phyloP scores from a whole-genome alignment of 2,797 vertebrate genomes.

The Corythornis leucogaster region DNA sequence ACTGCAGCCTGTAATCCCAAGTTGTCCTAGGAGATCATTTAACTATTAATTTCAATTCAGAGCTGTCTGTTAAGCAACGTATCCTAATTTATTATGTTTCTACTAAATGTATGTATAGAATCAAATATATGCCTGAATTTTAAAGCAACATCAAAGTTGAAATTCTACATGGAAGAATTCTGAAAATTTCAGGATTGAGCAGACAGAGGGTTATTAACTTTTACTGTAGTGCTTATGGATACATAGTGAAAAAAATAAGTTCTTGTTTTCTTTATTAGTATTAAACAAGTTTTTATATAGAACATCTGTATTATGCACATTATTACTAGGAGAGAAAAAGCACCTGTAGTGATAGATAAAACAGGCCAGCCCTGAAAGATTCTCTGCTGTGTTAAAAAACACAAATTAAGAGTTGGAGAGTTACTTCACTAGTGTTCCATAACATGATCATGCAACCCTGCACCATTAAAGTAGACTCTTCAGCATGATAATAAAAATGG shows the following conservation, averaged over 20 bases:
- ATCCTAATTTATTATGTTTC: not conserved
- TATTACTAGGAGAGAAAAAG: not conserved
- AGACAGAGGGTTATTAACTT: not conserved
- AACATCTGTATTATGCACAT: not conserved
- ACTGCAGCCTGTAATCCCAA: not conserved
- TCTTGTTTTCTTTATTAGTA: not conserved
- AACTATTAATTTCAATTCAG: not conserved
- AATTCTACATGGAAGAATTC: slow-evolving; percentile 14
- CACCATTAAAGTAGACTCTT: not conserved
- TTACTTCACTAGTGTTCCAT: not conserved
- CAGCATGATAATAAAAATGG: not conserved
- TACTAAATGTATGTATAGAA: not conserved
- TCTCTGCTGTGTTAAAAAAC: not conserved
- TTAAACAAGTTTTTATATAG: not conserved
- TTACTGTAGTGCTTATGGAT: not conserved
- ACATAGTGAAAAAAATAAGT: fast-evolving
- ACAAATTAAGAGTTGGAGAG: not conserved
- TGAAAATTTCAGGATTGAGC: not conserved
- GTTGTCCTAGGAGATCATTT: not conserved
- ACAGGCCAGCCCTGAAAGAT: not conserved
- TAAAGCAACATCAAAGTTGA: not conserved
- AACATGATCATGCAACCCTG: not conserved
- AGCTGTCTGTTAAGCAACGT: not conserved
- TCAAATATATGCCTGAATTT: not conserved
- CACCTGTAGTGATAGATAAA: not conserved